A percentile compares a stretch with the other conserved stretches of the same genome.
Evolutionary conservation across 2,113 vertebrate species (phyloP).

Genomic region (Notechis scutatus): DNA sequence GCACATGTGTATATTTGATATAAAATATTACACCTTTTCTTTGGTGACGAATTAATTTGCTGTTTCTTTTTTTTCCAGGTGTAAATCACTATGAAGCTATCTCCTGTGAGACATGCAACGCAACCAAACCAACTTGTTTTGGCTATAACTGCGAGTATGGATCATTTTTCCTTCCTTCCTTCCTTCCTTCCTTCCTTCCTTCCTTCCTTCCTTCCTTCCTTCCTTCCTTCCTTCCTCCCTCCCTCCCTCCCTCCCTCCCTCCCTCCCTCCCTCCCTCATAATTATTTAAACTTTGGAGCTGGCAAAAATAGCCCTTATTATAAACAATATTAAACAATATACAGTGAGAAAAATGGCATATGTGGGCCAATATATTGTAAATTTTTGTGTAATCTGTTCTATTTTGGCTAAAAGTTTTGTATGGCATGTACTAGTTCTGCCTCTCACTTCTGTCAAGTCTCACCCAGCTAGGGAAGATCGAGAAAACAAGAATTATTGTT

Average conservation of each 20-base stretch:
- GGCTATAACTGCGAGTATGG: conserved; percentile 61
- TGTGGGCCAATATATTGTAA: background rate
- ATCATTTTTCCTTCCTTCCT: background rate
- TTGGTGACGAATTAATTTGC: background rate
- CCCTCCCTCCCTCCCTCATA: background rate
- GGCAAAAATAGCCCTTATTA: background rate
- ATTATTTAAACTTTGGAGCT: background rate
- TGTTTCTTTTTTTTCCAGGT: conserved; percentile 8
- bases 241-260: background rate
- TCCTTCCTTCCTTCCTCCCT: background rate
- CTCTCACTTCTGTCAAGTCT: background rate
- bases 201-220: background rate
- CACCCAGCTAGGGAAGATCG: background rate
- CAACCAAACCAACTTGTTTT: conserved; percentile 42
- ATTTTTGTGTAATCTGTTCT: background rate
- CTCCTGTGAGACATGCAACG: conserved; percentile 46
- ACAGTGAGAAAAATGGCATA: background rate
- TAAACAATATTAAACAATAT: background rate
- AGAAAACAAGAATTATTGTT: background rate
- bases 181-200: background rate
- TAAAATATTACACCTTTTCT: background rate
- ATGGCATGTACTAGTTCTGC: background rate
- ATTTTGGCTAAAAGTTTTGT: background rate
- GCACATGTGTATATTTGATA: background rate
- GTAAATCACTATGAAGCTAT: conserved; percentile 46